phyloP scores from a whole-genome alignment of 1,140 invertebrate species.

The Mya arenaria region DNA sequence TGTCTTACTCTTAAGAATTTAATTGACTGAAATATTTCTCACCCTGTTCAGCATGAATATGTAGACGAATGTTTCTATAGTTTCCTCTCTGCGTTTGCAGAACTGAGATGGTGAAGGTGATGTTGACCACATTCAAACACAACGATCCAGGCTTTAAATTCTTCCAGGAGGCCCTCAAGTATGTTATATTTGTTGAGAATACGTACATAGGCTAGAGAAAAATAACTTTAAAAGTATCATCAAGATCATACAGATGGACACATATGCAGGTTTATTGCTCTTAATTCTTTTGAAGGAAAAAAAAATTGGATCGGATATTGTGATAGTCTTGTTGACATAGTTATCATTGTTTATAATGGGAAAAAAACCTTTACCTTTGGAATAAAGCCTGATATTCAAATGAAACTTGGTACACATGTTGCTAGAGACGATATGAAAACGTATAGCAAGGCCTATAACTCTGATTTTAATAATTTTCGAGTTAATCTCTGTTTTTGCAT shows the following conservation, averaged over 20 bases:
- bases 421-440: not conserved
- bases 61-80: too few species aligned
- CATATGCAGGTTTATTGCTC: conserved; percentile 84
- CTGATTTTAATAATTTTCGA: not conserved
- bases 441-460: not conserved
- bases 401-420: not conserved
- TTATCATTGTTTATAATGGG: too few species aligned
- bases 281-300: not conserved
- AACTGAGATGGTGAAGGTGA: conserved; percentile 89
- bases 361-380: not conserved
- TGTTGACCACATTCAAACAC: conserved; percentile 90
- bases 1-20: too few species aligned
- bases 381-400: not conserved
- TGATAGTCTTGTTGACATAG: not conserved
- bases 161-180: conserved; percentile 87
- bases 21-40: too few species aligned
- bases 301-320: not conserved
- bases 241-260: conserved; percentile 92
- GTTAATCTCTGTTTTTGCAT: not conserved
- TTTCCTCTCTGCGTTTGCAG: too few species aligned
- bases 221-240: conserved; percentile 89
- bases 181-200: conserved; percentile 66
- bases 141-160: conserved; percentile 87
- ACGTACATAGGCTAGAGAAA: conserved; percentile 82
- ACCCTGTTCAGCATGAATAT: too few species aligned